Base-by-base conservation (phyloP, 1,140 invertebrate species). In the Drosophila kikkawai region DNA sequence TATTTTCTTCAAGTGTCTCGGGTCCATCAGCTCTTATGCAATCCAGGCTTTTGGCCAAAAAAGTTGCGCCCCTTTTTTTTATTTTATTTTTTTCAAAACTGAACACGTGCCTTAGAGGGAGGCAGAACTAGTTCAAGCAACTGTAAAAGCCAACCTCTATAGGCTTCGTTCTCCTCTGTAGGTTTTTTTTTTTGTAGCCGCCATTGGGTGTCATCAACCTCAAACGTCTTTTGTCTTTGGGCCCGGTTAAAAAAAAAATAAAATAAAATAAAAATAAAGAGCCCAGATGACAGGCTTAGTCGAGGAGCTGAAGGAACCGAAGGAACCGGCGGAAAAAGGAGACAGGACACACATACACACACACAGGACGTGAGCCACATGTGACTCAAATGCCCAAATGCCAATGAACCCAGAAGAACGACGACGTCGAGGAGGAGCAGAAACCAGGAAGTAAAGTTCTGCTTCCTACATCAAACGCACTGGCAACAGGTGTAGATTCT, bases 81-180 rank as follows among this genome's bases (percentile, higher is more conserved):
- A 8, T 22, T 41, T 61, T 86, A 66, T 37, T 37, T 19, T 39
- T 39, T 55, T 48, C n/a, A n/a, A 59, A 71, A 68, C 65, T 64
- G 60, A 63, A 47, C 75, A 73, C 60, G 69, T 64, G 78, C 63
- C 79, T 78, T 22, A 75, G 45, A 66, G 53, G 37, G 53, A 48
- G 69, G 73, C 69, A 81, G 73, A 88, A 88, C 84, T 88, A 88
- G 84, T 88, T 83, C 84, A 90, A 81, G 85, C 84, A 88, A 88
- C 84, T 88, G 84, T 88, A 88, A 88, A 87, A 60, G 76, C 75
- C 70, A 74, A 74, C 37, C 55, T 74, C 70, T 74, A 83, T 79
- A 74, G 68, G 70, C 75, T 60, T 73, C 53, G 67, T 45, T 58
- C 53, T 44, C 65, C 42, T 50, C 60, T 41, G 34, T 53, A 51